Conservation (phyloP, 2,797 vertebrate genomes). For the Cephalopachus bancanus region DNA sequence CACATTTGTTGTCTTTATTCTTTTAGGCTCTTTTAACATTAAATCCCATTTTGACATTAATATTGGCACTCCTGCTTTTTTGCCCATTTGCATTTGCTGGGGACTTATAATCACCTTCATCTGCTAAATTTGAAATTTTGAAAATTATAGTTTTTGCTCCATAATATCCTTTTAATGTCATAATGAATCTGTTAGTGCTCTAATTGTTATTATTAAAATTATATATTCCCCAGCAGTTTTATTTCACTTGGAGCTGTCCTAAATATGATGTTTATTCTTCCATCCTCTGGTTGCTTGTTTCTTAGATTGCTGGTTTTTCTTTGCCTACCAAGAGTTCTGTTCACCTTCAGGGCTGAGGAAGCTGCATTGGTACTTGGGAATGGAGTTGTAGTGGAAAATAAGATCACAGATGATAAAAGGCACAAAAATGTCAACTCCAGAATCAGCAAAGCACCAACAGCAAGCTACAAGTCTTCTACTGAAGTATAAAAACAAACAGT, state of each 20-base stretch:
- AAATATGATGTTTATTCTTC: slow-evolving; percentile 25
- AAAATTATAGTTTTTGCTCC: slow-evolving; percentile 35
- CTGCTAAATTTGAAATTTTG: slow-evolving; percentile 15
- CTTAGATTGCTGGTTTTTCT: slow-evolving; percentile 51
- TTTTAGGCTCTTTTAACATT: slow-evolving; percentile 46
- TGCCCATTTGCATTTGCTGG: slow-evolving; percentile 26
- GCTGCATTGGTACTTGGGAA: not conserved
- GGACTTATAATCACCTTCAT: not conserved
- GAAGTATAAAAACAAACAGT: not conserved
- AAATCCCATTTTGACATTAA: slow-evolving; percentile 54
- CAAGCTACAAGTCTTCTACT: slow-evolving; percentile 11
- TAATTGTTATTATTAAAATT: slow-evolving; percentile 41
- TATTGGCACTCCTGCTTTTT: slow-evolving; percentile 26
- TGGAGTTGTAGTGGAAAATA: not conserved
- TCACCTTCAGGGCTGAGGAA: not conserved
- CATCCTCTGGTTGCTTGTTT: not conserved
- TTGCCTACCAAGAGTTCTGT: slow-evolving; percentile 15
- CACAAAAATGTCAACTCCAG: not conserved
- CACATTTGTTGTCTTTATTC: slow-evolving; percentile 30
- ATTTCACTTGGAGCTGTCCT: slow-evolving; percentile 1
- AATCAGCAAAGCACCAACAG: not conserved
- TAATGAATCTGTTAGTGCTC: slow-evolving; percentile 20
- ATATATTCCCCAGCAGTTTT: slow-evolving; percentile 1
- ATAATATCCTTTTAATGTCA: not conserved
- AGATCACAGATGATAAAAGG: not conserved